Percentiles rank a stretch among this genome's conserved stretches.
Conservation (phyloP, 2,888 invertebrate genomes). For the Euspilapteryx auroguttella region DNA sequence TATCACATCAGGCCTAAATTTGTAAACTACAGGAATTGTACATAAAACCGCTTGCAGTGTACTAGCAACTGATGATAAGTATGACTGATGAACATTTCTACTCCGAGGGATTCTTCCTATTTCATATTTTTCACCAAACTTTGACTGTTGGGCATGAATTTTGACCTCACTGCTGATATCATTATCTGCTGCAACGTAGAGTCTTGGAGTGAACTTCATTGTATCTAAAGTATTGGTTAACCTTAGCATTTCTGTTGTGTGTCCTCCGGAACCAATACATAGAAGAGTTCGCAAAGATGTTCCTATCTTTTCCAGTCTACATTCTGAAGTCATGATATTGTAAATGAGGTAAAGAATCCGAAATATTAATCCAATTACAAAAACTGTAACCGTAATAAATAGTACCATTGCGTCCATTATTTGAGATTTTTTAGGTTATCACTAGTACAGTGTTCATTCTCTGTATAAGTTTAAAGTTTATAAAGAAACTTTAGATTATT, state of each 20-base stretch:
- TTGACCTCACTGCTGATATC: conserved; percentile 77
- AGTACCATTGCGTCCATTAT: not conserved
- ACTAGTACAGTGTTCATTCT: no score
- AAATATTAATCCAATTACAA: conserved; percentile 6
- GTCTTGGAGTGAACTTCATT: conserved; percentile 69
- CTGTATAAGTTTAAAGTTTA: no score
- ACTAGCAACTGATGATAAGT: conserved; percentile 74
- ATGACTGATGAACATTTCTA: conserved; percentile 86
- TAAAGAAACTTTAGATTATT: no score
- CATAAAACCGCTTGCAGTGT: conserved; percentile 73
- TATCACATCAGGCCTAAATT: conserved; percentile 76
- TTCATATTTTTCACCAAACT: conserved; percentile 26
- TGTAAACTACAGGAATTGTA: conserved; percentile 69
- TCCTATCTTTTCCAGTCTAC: conserved; percentile 14
- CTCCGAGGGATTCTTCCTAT: conserved; percentile 76
- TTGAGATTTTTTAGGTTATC: not conserved
- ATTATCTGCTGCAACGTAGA: conserved; percentile 76
- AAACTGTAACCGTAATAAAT: no score
- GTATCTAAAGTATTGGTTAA: conserved; percentile 66
- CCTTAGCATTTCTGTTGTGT: conserved; percentile 92
- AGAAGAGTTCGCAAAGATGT: conserved; percentile 51
- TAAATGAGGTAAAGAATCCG: conserved; percentile 17
- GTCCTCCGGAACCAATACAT: conserved; percentile 83
- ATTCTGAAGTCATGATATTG: conserved; percentile 18
- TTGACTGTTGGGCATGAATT: conserved; percentile 53